Conservation (phyloP, 1,140 invertebrate species). For the Achatina immaculata region DNA sequence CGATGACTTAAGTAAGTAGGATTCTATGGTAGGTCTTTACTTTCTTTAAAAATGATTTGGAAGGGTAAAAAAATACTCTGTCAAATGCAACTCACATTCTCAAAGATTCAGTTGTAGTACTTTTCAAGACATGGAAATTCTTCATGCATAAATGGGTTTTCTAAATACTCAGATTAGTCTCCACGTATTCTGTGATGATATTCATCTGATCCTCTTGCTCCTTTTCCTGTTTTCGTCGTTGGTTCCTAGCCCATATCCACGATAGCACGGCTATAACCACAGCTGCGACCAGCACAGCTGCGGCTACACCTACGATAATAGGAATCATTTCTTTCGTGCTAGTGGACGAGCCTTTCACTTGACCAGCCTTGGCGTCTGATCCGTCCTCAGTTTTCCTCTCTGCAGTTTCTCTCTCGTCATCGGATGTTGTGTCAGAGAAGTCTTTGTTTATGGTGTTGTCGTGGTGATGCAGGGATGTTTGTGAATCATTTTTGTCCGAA, state of each 20-base stretch:
- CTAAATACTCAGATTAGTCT: slow-evolving; percentile 19
- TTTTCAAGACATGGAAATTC: too few relatives aligned
- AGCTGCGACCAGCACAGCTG: slow-evolving; percentile 49
- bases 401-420: neutral
- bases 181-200: slow-evolving; percentile 37
- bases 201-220: slow-evolving; percentile 45
- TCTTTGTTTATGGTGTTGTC: neutral
- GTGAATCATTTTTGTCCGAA: neutral
- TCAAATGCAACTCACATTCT: too few relatives aligned
- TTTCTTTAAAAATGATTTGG: too few relatives aligned
- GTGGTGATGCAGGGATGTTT: slow-evolving; percentile 7
- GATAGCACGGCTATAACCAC: slow-evolving; percentile 39
- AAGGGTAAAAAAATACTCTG: too few relatives aligned
- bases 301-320: slow-evolving; percentile 50
- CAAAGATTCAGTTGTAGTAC: too few relatives aligned
- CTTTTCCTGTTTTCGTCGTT: slow-evolving; percentile 35
- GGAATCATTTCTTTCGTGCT: slow-evolving; percentile 37
- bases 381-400: neutral
- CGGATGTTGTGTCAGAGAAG: neutral
- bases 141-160: too few relatives aligned
- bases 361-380: neutral
- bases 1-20: too few relatives aligned
- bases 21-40: too few relatives aligned
- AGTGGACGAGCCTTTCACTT: neutral
- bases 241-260: slow-evolving; percentile 40